Conservation (phyloP, 2,888 invertebrate genomes). For the Pristionchus japonicus region DNA sequence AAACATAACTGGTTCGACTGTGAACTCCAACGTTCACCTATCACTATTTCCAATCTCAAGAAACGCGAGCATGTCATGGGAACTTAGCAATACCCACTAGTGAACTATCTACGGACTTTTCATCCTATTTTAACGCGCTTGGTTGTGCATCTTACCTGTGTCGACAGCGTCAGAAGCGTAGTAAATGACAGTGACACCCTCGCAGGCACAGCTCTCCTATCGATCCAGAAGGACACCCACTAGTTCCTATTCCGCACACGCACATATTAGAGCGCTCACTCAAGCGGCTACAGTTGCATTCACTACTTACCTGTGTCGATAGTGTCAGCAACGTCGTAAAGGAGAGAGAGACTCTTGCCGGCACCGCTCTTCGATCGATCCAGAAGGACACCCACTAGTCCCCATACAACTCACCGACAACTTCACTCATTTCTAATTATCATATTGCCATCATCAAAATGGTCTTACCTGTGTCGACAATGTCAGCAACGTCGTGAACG, state of each 20-base stretch:
- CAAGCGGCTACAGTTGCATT: too few species aligned
- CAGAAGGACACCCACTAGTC: slow-evolving; percentile 69
- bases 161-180: slow-evolving; percentile 61
- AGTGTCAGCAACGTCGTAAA: slow-evolving; percentile 64
- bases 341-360: slow-evolving; percentile 61
- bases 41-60: too few species aligned
- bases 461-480: slow-evolving; percentile 64
- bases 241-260: neutral
- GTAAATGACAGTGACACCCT: slow-evolving; percentile 63
- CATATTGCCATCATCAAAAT: too few species aligned
- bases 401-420: too few species aligned
- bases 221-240: slow-evolving; percentile 65
- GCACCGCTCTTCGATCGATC: slow-evolving; percentile 61
- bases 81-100: too few species aligned
- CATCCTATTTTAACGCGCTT: too few species aligned
- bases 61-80: too few species aligned
- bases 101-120: too few species aligned
- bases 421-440: too few species aligned
- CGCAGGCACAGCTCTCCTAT: slow-evolving; percentile 59
- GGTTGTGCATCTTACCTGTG: slow-evolving; percentile 66
- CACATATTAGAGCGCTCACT: neutral
- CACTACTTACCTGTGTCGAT: slow-evolving; percentile 64
- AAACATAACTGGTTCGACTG: slow-evolving; percentile 26
- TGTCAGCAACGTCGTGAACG: slow-evolving; percentile 63
- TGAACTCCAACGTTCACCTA: too few species aligned